Evolutionary conservation across 2,888 invertebrate genomes (phyloP).

Genomic region (Lissocephala sabroskyi): DNA sequence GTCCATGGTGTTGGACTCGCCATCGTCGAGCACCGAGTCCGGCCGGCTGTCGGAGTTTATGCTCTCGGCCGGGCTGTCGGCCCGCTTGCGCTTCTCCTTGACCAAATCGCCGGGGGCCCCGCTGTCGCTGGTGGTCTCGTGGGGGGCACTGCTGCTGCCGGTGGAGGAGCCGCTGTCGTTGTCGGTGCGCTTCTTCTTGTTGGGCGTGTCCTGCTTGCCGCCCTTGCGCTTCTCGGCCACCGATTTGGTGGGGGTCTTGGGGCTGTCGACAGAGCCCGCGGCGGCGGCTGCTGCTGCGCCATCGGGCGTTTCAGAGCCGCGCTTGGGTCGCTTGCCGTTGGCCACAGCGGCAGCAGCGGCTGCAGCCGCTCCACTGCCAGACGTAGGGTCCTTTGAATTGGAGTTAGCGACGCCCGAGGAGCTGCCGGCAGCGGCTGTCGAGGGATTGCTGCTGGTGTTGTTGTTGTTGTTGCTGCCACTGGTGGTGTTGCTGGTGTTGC

Average conservation of each 20-base stretch:
- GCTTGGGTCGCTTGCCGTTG: conserved; percentile 75
- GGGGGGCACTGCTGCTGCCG: conserved; percentile 31
- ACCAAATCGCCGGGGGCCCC: too few species aligned
- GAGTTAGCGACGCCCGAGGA: too few species aligned
- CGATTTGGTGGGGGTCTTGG: conserved; percentile 70
- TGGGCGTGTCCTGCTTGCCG: conserved; percentile 74
- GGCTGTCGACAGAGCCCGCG: conserved; percentile 71
- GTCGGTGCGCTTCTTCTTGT: conserved; percentile 75
- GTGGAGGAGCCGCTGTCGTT: conserved; percentile 52
- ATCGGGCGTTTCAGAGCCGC: conserved; percentile 77
- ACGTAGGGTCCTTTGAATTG: too few species aligned
- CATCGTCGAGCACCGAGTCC: conserved; percentile 82
- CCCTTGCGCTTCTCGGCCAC: conserved; percentile 68
- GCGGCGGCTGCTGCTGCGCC: conserved; percentile 53
- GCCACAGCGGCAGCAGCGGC: conserved; percentile 56
- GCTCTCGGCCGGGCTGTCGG: conserved; percentile 85
- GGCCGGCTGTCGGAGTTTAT: conserved; percentile 84
- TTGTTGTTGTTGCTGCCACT: conserved; percentile 72
- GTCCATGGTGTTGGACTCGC: conserved; percentile 73
- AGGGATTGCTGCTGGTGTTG: conserved; percentile 40
- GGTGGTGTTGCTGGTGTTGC: conserved; percentile 42
- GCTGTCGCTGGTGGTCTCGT: conserved; percentile 41
- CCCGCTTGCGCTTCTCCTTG: conserved; percentile 75
- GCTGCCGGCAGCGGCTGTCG: conserved; percentile 35
- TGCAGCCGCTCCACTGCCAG: conserved; percentile 21